Percentiles rank a stretch among this genome's conserved stretches.
Conservation (phyloP, 2,113 vertebrate genomes). For the Bettongia penicillata region DNA sequence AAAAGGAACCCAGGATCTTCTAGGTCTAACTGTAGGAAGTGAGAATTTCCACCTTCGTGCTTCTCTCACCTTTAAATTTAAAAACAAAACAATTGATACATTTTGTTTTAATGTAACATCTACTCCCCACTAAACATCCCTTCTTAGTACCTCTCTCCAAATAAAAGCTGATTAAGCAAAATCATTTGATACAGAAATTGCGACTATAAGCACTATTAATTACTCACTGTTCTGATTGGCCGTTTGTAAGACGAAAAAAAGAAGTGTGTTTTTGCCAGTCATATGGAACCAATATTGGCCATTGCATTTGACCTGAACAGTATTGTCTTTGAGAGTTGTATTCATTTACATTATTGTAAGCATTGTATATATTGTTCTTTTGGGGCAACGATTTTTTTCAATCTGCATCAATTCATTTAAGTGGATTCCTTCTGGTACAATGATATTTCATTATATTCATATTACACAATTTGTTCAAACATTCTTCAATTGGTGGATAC, state of each 20-base stretch:
- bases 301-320: not conserved
- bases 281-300: not conserved
- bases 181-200: not conserved
- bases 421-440: not conserved
- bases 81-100: not conserved
- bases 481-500: not conserved
- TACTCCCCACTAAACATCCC: not conserved
- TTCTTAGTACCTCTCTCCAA: not conserved
- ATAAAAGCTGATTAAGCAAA: not conserved
- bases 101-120: not conserved
- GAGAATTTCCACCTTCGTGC: not conserved
- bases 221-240: not conserved
- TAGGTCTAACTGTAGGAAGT: not conserved
- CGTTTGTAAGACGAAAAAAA: not conserved
- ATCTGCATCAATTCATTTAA: not conserved
- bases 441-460: not conserved
- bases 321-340: not conserved
- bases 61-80: not conserved
- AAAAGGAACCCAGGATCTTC: not conserved
- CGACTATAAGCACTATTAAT: not conserved
- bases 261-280: not conserved
- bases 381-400: not conserved
- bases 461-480: not conserved
- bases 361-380: not conserved
- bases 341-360: not conserved